phyloP scores from a whole-genome alignment of 2,113 vertebrate genomes.

The Trogon melanurus region DNA sequence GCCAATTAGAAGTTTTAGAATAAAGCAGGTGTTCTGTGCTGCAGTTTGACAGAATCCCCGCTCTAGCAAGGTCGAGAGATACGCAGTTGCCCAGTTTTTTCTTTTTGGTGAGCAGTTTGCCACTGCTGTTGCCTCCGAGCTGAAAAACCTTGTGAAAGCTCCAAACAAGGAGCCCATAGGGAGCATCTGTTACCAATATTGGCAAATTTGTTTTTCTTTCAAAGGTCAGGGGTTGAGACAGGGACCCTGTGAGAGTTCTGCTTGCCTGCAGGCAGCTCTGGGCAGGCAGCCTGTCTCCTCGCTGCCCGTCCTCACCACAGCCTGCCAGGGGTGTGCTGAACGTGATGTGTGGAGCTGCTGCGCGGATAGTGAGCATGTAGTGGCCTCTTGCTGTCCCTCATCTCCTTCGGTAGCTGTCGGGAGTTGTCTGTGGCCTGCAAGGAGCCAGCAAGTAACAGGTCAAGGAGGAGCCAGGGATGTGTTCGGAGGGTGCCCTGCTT shows the following conservation, averaged over 20 bases:
- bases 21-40: not conserved
- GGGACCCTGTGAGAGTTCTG: not conserved
- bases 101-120: not conserved
- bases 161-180: not conserved
- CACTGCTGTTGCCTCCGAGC: not conserved
- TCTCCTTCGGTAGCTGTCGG: not conserved
- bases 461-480: not conserved
- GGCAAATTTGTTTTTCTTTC: not conserved
- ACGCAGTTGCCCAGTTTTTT: not conserved
- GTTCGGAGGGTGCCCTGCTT: not conserved
- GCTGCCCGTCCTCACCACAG: not conserved
- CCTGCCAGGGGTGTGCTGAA: not conserved
- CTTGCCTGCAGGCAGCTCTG: not conserved
- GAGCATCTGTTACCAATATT: not conserved
- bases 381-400: not conserved
- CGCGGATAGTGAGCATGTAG: fast-evolving
- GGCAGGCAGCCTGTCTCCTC: not conserved
- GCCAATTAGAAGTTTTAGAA: not conserved
- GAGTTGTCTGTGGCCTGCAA: not conserved
- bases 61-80: not conserved
- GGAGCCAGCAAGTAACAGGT: not conserved
- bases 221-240: not conserved
- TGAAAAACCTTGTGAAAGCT: not conserved
- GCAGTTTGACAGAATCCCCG: not conserved
- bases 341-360: not conserved